Conservation (phyloP, 2,888 invertebrate genomes). For the Loripinus fragilis region DNA sequence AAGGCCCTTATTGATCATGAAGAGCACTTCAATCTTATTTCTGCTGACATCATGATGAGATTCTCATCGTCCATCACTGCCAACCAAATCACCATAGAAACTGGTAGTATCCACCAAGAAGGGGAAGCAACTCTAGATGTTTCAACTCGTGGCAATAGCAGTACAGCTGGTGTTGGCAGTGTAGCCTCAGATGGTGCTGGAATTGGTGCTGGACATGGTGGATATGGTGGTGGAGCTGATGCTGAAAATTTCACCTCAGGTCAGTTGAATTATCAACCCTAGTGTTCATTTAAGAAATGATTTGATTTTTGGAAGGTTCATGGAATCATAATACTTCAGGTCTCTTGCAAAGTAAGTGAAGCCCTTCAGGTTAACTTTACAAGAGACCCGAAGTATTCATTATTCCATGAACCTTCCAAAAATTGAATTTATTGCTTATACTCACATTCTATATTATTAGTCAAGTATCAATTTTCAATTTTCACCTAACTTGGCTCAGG, state of each 20-base stretch:
- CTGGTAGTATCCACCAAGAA: constrained; percentile 62
- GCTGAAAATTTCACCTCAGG: constrained; percentile 29
- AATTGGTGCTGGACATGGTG: constrained; percentile 71
- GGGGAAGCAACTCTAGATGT: constrained; percentile 64
- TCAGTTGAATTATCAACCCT: not conserved
- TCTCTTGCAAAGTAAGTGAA: too few relatives aligned
- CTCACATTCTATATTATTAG: too few relatives aligned
- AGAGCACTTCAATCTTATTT: constrained; percentile 56
- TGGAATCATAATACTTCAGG: too few relatives aligned
- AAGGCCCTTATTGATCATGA: constrained; percentile 56
- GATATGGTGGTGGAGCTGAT: constrained; percentile 69
- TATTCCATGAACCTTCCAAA: too few relatives aligned
- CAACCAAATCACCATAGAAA: constrained; percentile 59
- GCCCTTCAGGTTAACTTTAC: too few relatives aligned
- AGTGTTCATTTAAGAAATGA: too few relatives aligned
- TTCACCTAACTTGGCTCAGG: too few relatives aligned
- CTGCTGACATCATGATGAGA: constrained; percentile 65
- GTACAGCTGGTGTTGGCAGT: constrained; percentile 33
- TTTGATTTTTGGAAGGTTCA: too few relatives aligned
- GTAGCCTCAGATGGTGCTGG: constrained; percentile 45
- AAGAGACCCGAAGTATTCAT: too few relatives aligned
- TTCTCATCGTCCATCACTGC: constrained; percentile 61
- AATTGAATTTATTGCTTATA: too few relatives aligned
- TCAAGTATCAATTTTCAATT: too few relatives aligned
- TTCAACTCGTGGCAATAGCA: constrained; percentile 39